Percentiles rank a stretch among this genome's conserved stretches.
Conservation (phyloP, 2,113 vertebrate genomes). For the Sula dactylatra region DNA sequence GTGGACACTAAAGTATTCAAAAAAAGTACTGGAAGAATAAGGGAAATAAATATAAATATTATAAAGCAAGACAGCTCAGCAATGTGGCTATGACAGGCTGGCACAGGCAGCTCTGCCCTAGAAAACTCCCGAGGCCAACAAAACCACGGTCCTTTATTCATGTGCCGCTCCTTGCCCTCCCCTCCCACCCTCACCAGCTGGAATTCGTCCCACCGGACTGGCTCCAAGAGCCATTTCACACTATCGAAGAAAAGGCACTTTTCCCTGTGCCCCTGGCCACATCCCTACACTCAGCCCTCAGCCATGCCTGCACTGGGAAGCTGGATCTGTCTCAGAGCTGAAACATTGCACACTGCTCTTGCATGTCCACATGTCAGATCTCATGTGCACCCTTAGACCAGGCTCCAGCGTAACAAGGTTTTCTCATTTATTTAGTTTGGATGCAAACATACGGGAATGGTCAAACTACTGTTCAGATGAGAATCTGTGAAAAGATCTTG, state of each 20-base stretch:
- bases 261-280: background rate
- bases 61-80: constrained; percentile 28
- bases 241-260: background rate
- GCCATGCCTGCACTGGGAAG: background rate
- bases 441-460: background rate
- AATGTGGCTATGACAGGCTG: background rate
- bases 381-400: background rate
- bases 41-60: constrained; percentile 59
- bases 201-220: background rate
- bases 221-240: background rate
- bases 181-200: background rate
- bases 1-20: background rate
- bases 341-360: background rate
- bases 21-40: constrained; percentile 9
- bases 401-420: background rate
- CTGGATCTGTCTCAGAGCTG: background rate
- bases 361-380: background rate
- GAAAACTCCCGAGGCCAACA: constrained; percentile 30
- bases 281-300: background rate
- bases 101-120: constrained; percentile 19
- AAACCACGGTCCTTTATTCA: background rate
- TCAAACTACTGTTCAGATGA: background rate
- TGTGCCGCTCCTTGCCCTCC: background rate
- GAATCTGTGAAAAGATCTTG: background rate
- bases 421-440: background rate